Evolutionary conservation across 1,140 invertebrate species (phyloP).

Genomic region (Chymomyza costata): DNA sequence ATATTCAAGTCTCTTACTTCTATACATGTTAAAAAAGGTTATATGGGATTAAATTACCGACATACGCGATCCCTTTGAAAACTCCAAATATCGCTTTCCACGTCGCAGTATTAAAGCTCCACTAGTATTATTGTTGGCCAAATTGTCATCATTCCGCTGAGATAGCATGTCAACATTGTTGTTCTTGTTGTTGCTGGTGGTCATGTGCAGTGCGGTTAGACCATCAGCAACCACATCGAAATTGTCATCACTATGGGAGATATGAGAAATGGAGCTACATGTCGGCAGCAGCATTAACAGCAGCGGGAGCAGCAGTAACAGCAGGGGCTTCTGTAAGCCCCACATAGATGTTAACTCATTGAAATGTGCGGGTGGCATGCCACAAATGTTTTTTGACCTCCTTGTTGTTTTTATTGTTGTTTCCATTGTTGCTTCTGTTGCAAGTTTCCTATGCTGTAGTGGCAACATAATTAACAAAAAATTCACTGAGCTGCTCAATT

Average conservation of each 20-base stretch:
- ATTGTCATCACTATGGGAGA: conserved; percentile 35
- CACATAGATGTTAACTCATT: too few relatives aligned
- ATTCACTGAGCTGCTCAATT: too few relatives aligned
- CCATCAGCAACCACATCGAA: conserved; percentile 15
- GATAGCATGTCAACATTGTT: conserved; percentile 31
- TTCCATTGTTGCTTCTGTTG: too few relatives aligned
- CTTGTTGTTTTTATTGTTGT: not conserved
- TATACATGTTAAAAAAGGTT: not conserved
- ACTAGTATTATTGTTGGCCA: conserved; percentile 38
- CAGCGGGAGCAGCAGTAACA: conserved; percentile 20
- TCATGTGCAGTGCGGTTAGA: conserved; percentile 1
- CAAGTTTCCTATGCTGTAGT: too few relatives aligned
- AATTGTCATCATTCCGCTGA: not conserved
- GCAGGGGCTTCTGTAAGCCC: too few relatives aligned
- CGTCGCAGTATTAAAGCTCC: conserved; percentile 32
- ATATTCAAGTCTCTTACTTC: too few relatives aligned
- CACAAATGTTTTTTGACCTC: too few relatives aligned
- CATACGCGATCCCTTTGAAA: conserved; percentile 58
- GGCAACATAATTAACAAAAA: too few relatives aligned
- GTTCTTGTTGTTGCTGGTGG: conserved; percentile 2
- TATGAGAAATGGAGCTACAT: conserved; percentile 1
- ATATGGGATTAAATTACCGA: too few relatives aligned
- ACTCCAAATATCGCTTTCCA: conserved; percentile 55
- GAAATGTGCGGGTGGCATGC: too few relatives aligned
- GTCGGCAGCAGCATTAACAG: conserved; percentile 15